Evolutionary conservation across 2,888 invertebrate genomes (phyloP), one percentile per base, ranked within the genome.

Genomic region (Heliconius ethilla): DNA sequence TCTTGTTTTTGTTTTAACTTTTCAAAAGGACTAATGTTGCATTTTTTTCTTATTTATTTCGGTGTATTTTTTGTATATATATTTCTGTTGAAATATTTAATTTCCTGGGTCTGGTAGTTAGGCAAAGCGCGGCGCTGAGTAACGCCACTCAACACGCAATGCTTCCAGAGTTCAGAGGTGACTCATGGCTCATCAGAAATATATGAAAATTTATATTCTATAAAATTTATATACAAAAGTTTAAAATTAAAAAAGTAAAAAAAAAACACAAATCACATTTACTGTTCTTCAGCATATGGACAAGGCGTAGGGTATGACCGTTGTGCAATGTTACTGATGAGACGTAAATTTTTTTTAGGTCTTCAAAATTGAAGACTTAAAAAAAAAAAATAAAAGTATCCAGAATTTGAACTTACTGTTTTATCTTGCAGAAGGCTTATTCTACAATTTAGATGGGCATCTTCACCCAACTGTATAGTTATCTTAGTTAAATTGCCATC

Each of bases 361-460:
- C 6, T 51, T 51, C 51, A 51, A 51, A 51, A 51, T 51, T 18
- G 18, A 51, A 51, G 10, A 59, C 11, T n/a, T n/a, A 59, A n/a
- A n/a, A n/a, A n/a, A n/a, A n/a, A n/a, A n/a, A n/a, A n/a, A 51
- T 51, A n/a, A n/a, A 7, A n/a, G 10, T 59, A n/a, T 59, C 2
- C 4, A 63, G 9, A 25, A 13, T 27, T 15, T 55, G 22, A 51
- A 81, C 96, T 95, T 86, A 97, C 97, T 91, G 96, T 97, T 93
- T 97, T 97, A 91, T 97, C 97, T 88, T 96, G 96, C 73, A 97
- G 94, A 82, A 97, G 92, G 84, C 96, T 96, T 87, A 97, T 97
- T 87, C 96, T 95, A 89, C 97, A 97, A 89, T 97, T 96, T 82
- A 97, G 91, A 86, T 96, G 95, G 69, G 96, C 96, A 79, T 96